Conservation (phyloP, 2,888 invertebrate genomes). For the Chalcis sispes region DNA sequence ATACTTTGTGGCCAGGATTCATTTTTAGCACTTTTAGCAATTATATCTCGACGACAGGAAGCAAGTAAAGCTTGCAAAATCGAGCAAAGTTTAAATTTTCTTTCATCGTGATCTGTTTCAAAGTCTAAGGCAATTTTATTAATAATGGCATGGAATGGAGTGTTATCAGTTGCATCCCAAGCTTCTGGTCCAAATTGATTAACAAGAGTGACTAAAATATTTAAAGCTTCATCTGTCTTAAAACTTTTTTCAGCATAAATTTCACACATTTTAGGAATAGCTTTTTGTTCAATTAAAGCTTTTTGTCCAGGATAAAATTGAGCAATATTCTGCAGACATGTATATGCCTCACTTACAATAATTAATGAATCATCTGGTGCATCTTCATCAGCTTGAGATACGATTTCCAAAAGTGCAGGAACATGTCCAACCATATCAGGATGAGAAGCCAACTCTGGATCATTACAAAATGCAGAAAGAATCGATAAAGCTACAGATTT, state of each 20-base stretch:
- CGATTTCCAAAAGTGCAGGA: conserved; percentile 89
- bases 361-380: conserved; percentile 92
- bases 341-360: conserved; percentile 90
- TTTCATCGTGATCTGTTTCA: conserved; percentile 90
- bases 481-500: conserved; percentile 94
- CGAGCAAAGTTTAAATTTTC: conserved; percentile 92
- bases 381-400: conserved; percentile 89
- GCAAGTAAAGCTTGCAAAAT: conserved; percentile 85
- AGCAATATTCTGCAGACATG: conserved; percentile 89
- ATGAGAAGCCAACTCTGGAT: conserved; percentile 87
- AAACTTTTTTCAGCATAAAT: conserved; percentile 92
- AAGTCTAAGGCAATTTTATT: conserved; percentile 91
- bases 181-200: conserved; percentile 84
- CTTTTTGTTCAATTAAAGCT: conserved; percentile 86
- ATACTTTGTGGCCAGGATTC: conserved; percentile 90
- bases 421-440: conserved; percentile 90
- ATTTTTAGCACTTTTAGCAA: conserved; percentile 81
- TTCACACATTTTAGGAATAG: conserved; percentile 88
- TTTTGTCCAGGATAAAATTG: conserved; percentile 87
- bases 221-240: conserved; percentile 91
- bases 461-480: conserved; percentile 90
- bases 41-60: conserved; percentile 83
- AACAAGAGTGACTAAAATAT: conserved; percentile 86
- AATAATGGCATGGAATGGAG: conserved; percentile 88
- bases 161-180: conserved; percentile 86